Evolutionary conservation across 2,797 vertebrate genomes (phyloP), one percentile per base, ranked within the genome.

Genomic region (Danio choprae): DNA sequence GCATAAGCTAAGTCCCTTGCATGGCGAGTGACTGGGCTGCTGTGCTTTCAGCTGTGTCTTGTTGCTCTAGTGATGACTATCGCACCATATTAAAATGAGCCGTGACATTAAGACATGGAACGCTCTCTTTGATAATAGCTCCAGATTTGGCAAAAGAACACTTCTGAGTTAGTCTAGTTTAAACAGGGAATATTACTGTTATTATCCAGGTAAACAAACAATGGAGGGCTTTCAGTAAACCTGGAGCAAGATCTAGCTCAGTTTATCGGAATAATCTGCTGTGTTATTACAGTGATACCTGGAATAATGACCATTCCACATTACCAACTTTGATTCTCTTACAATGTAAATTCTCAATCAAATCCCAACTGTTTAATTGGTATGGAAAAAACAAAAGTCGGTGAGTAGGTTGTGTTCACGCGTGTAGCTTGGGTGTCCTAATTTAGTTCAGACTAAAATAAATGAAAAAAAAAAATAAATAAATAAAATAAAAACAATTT

Each of bases 31-130:
- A 82, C 80, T 79, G 51, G 56, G 51, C 84, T 79, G 80, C 85
- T 58, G 65, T 77, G 65, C 74, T 76, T 86, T 81, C 65, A 83
- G 85, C 83, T 80, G 79, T 84, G 78, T 68, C 81, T 80, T 90
- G 91, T 92, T 92, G 86, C 82, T 92, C 81, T 90, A 89, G 74
- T 86, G 92, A 94, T 88, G 87, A 80, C 80, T 93, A 94, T 94
- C 93, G 91, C 90, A 89, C 81, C 64, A 84, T 62, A 86, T 82
- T 90, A 89, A 89, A 94, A 92, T 86, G 90, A 90, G 86, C 85
- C 85, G n/a, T 87, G 86, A 87, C 85, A 88, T 91, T 83, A 87
- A 76, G 89, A 87, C 87, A 87, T 71, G 72, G 78, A 88, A 86
- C 12, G n/a, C 70, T 89, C 79, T 72, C 83, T 85, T 82, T 87